Evolutionary conservation across 2,113 vertebrate species (phyloP).

Genomic region (Corythaeola cristata): DNA sequence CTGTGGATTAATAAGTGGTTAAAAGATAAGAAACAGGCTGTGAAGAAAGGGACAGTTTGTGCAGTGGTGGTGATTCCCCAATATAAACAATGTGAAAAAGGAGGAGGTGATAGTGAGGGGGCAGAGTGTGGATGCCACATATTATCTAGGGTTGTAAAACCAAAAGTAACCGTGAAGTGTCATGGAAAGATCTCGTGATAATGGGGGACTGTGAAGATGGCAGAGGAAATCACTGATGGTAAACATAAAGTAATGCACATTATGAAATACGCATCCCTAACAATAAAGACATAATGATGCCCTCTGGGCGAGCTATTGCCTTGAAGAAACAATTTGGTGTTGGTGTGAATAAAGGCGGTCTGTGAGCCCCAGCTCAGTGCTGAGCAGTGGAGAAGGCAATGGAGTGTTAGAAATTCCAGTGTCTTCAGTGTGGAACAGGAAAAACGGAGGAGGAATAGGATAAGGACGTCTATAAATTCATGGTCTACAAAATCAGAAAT

Average conservation of each 20-base stretch:
- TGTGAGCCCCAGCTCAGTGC: not conserved
- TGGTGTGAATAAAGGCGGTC: not conserved
- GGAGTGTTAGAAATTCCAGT: not conserved
- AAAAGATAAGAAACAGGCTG: not conserved
- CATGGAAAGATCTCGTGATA: not conserved
- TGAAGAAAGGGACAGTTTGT: not conserved
- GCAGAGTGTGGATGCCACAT: not conserved
- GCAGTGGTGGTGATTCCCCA: not conserved
- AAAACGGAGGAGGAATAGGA: not conserved
- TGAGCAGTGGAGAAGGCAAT: not conserved
- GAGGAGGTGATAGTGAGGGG: not conserved
- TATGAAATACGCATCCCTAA: not conserved
- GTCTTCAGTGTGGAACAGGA: not conserved
- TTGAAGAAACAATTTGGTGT: not conserved
- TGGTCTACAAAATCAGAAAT: not conserved
- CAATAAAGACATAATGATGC: not conserved
- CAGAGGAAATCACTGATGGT: not conserved
- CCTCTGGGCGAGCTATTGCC: not conserved
- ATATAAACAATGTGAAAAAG: not conserved
- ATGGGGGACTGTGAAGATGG: not conserved
- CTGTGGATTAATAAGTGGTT: not conserved
- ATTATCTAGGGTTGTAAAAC: not conserved
- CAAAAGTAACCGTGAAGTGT: not conserved
- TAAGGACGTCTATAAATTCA: not conserved
- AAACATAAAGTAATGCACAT: not conserved